Base-by-base conservation (phyloP, 2,113 vertebrate genomes). In the Origma solitaria region DNA sequence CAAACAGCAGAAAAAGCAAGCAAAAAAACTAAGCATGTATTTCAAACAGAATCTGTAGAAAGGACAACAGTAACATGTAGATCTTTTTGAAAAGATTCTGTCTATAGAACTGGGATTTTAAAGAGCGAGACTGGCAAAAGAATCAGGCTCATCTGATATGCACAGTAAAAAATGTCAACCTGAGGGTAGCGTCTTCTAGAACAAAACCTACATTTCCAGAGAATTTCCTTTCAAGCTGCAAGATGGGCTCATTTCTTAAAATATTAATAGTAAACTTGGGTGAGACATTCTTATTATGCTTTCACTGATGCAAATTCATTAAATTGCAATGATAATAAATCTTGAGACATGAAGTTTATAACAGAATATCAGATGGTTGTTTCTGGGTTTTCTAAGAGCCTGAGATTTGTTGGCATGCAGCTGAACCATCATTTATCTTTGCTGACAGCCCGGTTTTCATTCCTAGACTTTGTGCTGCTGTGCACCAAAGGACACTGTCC, bases 401-500 rank as follows among this genome's bases (percentile, higher is more conserved):
- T 0, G 0, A 85, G 77, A 88, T 82, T 42, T 78, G 60, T 79
- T 92, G 83, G 82, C 72, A 40, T 19, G 88, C 65, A 86, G 86
- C 88, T 93, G 92, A 92, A 45, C 76, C 68, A 49, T 64, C 60
- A 47, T 84, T 88, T 88, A 7, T 96, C 93, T 78, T 77, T 93
- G 90, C 94, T 92, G 90, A 93, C 94, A 88, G 88, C 62, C 72
- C 9, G 5, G 72, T 86, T 94, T 79, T 75, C 27, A 6, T 88
- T 86, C 75, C 69, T 70, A 35, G 71, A 20, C 40, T 61, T 15
- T 79, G 84, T 66, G 87, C 94, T 94, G 79, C 90, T 58, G 37
- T 61, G 68, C 86, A 88, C 72, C 94, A 86, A 95, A 65, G 82
- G 88, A 82, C 90, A 88, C 42, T 84, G 93, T 78, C 79, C 92